phyloP scores from a whole-genome alignment of 1,140 invertebrate species.

The Limonius californicus region DNA sequence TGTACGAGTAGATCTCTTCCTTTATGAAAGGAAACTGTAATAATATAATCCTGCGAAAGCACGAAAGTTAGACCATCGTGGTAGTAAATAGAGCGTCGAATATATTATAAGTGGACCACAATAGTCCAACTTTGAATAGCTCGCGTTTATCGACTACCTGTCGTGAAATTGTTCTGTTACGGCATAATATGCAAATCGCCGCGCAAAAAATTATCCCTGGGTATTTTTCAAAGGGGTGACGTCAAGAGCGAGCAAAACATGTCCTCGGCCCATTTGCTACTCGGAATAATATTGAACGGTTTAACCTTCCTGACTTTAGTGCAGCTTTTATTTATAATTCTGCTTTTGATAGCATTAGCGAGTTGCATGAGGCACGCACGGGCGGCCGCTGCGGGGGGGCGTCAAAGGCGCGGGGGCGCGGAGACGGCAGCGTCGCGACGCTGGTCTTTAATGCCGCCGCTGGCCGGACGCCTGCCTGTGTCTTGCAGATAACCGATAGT shows the following conservation, averaged over 20 bases:
- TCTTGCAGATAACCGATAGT: not conserved
- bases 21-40: constrained; percentile 27
- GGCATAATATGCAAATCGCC: constrained; percentile 17
- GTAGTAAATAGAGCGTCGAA: constrained; percentile 1
- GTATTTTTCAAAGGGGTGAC: constrained; percentile 14
- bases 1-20: constrained; percentile 14
- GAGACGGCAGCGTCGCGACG: not conserved
- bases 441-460: not conserved
- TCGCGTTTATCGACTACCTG: constrained; percentile 23
- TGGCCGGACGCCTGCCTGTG: not conserved
- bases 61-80: constrained; percentile 25
- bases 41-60: constrained; percentile 27
- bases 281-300: constrained; percentile 19
- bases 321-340: constrained; percentile 24
- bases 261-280: constrained; percentile 17
- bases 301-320: constrained; percentile 22
- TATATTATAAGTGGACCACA: constrained; percentile 6
- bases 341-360: constrained; percentile 22
- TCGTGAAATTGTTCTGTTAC: not conserved
- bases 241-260: constrained; percentile 20
- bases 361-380: constrained; percentile 23
- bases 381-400: not conserved
- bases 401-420: not conserved
- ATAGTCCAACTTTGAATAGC: constrained; percentile 1
- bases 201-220: not conserved